These are phyloP conservation scores for Sanderia malayensis DNA, from an alignment of 30 jellyfish, hydroid and myxozoan genomes.

Conservation along the genomic window DNA sequence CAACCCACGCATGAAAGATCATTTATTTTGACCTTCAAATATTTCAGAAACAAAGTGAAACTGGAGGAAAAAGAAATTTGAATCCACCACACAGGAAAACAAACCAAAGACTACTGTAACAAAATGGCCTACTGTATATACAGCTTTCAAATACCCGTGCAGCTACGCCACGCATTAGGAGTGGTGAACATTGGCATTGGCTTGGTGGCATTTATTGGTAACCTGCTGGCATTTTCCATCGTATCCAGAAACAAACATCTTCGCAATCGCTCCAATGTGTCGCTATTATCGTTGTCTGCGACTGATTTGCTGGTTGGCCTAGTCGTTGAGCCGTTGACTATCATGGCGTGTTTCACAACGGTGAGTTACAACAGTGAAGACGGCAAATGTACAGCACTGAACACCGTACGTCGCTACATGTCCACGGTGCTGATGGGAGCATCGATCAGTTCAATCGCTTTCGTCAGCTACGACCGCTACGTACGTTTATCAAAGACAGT, in stretches of 20 bases:
- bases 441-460: constrained; percentile 59
- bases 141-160: constrained; percentile 20
- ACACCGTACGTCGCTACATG: constrained; percentile 47
- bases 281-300: constrained; percentile 58
- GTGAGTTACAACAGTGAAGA: too few species aligned
- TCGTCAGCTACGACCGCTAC: constrained; percentile 74
- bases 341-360: constrained; percentile 49
- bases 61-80: too few species aligned
- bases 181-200: constrained; percentile 31
- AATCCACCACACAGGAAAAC: too few species aligned
- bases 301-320: constrained; percentile 77
- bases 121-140: constrained; percentile 33
- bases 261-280: constrained; percentile 50
- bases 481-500: constrained; percentile 48
- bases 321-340: constrained; percentile 46
- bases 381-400: too few species aligned
- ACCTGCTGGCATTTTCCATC: constrained; percentile 37
- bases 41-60: too few species aligned
- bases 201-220: constrained; percentile 30
- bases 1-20: too few species aligned
- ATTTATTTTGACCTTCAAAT: too few species aligned
- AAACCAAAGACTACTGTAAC: too few species aligned
- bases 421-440: constrained; percentile 75
- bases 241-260: constrained; percentile 25
- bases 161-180: constrained; percentile 33